phyloP scores from a whole-genome alignment of 2,797 vertebrate species.

The Synanceia verrucosa region DNA sequence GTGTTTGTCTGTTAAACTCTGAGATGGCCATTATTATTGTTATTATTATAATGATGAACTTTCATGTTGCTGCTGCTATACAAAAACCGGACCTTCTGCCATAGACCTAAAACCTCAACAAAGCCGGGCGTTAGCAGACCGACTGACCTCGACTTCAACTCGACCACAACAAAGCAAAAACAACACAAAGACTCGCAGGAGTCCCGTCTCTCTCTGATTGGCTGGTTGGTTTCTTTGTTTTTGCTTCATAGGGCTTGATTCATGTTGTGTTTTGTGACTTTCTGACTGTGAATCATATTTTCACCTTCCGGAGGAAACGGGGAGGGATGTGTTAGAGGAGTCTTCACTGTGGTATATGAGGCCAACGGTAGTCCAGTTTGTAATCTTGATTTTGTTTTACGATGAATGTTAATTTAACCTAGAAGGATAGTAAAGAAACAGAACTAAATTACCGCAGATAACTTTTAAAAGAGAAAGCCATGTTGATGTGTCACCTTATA shows the following conservation, averaged over 20 bases:
- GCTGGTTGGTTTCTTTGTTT: slow-evolving; percentile 47
- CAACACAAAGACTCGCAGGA: background rate
- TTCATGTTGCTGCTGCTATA: slow-evolving; percentile 85
- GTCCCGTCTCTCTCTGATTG: slow-evolving; percentile 31
- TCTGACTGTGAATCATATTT: slow-evolving; percentile 50
- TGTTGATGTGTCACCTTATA: background rate
- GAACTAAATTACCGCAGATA: background rate
- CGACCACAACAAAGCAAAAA: slow-evolving; percentile 42
- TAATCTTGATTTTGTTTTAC: background rate
- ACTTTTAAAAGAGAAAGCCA: background rate
- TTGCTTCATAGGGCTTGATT: slow-evolving; percentile 70
- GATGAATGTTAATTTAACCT: background rate
- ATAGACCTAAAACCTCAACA: slow-evolving; percentile 87
- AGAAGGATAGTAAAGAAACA: background rate
- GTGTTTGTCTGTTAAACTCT: slow-evolving; percentile 73
- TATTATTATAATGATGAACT: slow-evolving; percentile 71
- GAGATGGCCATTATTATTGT: slow-evolving; percentile 60
- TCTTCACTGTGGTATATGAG: background rate
- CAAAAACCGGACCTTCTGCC: slow-evolving; percentile 81
- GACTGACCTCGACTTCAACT: slow-evolving; percentile 39
- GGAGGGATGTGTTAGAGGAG: background rate
- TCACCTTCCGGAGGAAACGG: slow-evolving; percentile 17
- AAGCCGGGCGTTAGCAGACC: slow-evolving; percentile 58
- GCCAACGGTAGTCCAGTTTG: background rate
- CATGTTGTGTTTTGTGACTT: slow-evolving; percentile 54